phyloP scores from a whole-genome alignment of 2,888 invertebrate genomes.

The Noctua janthe region DNA sequence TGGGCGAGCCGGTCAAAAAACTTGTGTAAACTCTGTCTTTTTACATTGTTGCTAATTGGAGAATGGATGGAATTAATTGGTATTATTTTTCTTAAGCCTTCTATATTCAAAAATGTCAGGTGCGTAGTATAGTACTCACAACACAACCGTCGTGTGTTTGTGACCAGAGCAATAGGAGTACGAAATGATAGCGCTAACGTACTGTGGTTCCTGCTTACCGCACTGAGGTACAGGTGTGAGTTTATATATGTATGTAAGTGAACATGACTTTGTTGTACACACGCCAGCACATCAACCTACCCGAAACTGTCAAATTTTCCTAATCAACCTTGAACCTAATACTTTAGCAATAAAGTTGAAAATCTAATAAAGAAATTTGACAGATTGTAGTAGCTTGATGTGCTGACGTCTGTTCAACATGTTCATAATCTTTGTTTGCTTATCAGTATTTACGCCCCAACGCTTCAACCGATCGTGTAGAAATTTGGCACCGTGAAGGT shows the following conservation, averaged over 20 bases:
- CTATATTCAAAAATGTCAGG: neutral
- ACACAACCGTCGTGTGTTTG: neutral
- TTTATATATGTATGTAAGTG: neutral
- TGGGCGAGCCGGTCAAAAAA: constrained; percentile 72
- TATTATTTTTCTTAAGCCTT: neutral
- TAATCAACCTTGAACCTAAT: too few relatives aligned
- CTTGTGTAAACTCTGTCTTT: constrained; percentile 60
- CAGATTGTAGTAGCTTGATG: too few relatives aligned
- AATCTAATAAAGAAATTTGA: too few relatives aligned
- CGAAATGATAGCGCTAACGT: neutral
- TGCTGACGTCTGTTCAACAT: neutral
- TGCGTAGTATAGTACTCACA: neutral
- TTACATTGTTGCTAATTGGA: constrained; percentile 22
- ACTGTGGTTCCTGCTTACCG: neutral
- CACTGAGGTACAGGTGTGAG: neutral
- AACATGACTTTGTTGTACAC: too few relatives aligned
- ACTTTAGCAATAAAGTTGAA: too few relatives aligned
- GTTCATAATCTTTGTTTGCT: constrained; percentile 10
- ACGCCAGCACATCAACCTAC: too few relatives aligned
- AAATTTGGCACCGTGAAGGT: constrained; percentile 32
- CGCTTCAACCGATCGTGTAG: constrained; percentile 32
- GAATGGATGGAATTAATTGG: neutral
- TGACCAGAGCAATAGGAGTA: neutral
- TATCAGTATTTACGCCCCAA: constrained; percentile 37
- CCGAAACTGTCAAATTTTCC: too few relatives aligned